These are phyloP conservation scores for Kryphioiulus occultus DNA, from an alignment of 2,888 invertebrate species.

Conservation along the genomic window DNA sequence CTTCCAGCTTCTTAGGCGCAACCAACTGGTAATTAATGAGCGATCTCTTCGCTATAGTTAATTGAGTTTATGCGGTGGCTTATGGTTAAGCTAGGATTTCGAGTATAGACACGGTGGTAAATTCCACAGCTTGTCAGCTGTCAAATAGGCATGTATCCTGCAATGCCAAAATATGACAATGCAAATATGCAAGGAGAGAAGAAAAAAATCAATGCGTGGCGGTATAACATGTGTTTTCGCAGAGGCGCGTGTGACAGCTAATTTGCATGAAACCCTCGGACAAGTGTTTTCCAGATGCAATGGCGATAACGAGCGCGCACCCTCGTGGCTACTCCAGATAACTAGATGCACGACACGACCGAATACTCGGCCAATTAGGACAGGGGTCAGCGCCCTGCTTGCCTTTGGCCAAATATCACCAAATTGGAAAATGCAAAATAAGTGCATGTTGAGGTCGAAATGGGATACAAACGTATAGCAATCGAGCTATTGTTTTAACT, in stretches of 20 bases:
- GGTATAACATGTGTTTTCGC: conserved; percentile 17
- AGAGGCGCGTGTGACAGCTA: conserved; percentile 26
- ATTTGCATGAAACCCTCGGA: conserved; percentile 25
- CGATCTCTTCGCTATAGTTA: background rate
- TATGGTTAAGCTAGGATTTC: background rate
- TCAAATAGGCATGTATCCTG: background rate
- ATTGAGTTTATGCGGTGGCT: background rate
- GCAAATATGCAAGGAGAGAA: background rate
- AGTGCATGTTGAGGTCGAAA: no score
- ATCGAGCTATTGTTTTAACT: no score
- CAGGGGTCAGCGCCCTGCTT: background rate
- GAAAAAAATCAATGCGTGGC: conserved; percentile 2
- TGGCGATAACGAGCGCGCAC: background rate
- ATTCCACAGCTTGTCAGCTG: conserved; percentile 12
- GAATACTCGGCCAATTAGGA: background rate
- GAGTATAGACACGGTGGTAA: background rate
- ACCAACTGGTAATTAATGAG: background rate
- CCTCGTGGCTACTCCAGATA: background rate
- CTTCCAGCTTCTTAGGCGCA: background rate
- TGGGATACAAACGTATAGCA: no score
- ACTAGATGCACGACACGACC: background rate
- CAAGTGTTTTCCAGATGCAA: conserved; percentile 4
- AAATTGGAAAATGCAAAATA: no score
- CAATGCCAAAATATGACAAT: background rate
- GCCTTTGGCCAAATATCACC: background rate